Conservation (phyloP, 2,113 vertebrate genomes). For the Sylvia atricapilla region DNA sequence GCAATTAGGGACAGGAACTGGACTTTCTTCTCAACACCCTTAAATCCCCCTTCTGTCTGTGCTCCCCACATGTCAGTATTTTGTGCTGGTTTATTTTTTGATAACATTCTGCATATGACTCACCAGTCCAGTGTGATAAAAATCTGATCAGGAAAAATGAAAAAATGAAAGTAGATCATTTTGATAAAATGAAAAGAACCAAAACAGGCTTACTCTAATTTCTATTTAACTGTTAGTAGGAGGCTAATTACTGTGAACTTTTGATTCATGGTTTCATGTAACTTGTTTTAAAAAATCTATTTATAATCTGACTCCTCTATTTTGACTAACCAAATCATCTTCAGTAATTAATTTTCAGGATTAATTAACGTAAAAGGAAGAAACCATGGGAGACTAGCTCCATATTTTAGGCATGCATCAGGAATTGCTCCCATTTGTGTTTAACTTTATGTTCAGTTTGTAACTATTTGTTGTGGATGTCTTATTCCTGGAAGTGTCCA, state of each 20-base stretch:
- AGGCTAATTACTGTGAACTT: constrained; percentile 23
- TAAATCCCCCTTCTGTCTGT: not conserved
- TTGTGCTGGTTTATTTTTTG: not conserved
- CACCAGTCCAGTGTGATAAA: not conserved
- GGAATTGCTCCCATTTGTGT: not conserved
- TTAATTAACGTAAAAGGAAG: constrained; percentile 20
- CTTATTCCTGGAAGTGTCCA: not conserved
- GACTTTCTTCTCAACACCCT: not conserved
- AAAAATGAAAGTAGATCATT: not conserved
- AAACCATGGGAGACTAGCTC: not conserved
- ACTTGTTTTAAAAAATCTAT: not conserved
- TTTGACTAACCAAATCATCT: constrained; percentile 35
- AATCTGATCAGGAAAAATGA: not conserved
- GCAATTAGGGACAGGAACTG: not conserved
- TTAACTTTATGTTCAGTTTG: not conserved
- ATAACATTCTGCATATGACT: not conserved
- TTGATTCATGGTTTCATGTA: not conserved
- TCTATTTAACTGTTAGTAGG: not conserved
- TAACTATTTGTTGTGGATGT: not conserved
- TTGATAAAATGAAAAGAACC: not conserved
- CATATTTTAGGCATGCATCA: not conserved
- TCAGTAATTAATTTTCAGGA: constrained; percentile 11
- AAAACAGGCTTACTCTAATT: not conserved
- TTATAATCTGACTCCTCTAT: constrained; percentile 26
- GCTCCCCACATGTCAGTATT: constrained; percentile 16